Evolutionary conservation across 2,113 vertebrate species (phyloP), one percentile per base, ranked within the genome.

Genomic region (Pholis gunnellus): DNA sequence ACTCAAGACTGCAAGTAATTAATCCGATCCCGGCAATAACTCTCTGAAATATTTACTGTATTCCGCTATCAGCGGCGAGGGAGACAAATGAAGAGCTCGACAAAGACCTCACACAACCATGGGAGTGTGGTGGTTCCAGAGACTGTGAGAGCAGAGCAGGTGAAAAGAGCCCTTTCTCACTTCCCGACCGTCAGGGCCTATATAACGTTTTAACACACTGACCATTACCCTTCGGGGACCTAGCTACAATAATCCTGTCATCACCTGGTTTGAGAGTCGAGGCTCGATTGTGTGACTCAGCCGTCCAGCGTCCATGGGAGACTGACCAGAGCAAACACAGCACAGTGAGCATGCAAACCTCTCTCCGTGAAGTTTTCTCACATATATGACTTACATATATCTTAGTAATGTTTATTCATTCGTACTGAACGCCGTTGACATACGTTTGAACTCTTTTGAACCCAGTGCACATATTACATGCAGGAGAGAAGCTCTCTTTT

Each of bases 311-410:
- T 91, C 89, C 92, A 92, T 86, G 93, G 93, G 93, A 93, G 90
- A 94, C 79, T 78, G 79, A 86, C 86, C 89, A 91, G 87, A 79
- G 78, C 70, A 94, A 95, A 95, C 91, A 94, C 46, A 44, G n/a
- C 57, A 61, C 52, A 54, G 73, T 10, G 69, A 81, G 36, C 18
- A 25, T 34, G 22, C 4, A 52, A 25, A 52, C 54, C 22, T 65
- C 52, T 17, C 50, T n/a, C 5, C 50, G 50, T 22, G 31, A 52
- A 25, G 31, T 69, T 64, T 42, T 60, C 34, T n/a, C 31, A 44
- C 17, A 44, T 25, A 10, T 44, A 36, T 22, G 18, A 56, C 36
- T 69, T n/a, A 34, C 9, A 54, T 50, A 31, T 6, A 48, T 36
- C 72, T 27, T 6, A 15, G 63, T 27, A 4, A 67, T 67, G 22